A percentile compares a stretch with the other conserved stretches of the same genome.
Conservation (phyloP, 2,113 vertebrate species). For the Archilochus colubris region DNA sequence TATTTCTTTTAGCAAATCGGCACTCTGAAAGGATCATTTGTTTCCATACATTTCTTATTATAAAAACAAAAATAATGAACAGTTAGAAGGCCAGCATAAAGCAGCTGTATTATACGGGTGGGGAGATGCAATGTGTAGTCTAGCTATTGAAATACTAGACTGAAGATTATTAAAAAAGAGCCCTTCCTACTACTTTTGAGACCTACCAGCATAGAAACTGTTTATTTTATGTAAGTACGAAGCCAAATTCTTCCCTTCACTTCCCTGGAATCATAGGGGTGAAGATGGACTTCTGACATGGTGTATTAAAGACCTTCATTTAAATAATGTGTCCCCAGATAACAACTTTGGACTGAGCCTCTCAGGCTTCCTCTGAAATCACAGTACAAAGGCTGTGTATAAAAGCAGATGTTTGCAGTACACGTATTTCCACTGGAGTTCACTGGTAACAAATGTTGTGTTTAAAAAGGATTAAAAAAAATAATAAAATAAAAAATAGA, state of each 20-base stretch:
- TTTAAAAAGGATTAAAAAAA: background rate
- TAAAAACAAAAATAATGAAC: constrained; percentile 52
- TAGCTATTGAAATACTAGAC: constrained; percentile 40
- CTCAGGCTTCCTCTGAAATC: constrained; percentile 30
- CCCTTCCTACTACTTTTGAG: constrained; percentile 5
- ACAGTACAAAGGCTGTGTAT: background rate
- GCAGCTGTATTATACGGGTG: constrained; percentile 11
- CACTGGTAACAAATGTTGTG: background rate
- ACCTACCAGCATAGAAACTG: background rate
- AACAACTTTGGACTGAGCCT: constrained; percentile 10
- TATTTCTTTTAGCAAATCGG: constrained; percentile 49
- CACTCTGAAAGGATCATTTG: constrained; percentile 49
- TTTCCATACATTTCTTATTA: constrained; percentile 53
- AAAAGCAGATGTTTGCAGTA: constrained; percentile 40
- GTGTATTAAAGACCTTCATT: constrained; percentile 12
- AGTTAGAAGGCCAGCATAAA: constrained; percentile 33
- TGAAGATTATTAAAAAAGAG: constrained; percentile 35
- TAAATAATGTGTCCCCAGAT: background rate
- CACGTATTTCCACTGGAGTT: background rate
- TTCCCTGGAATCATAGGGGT: background rate
- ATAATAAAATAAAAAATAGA: background rate
- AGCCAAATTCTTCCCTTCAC: constrained; percentile 29
- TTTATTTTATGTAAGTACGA: constrained; percentile 54
- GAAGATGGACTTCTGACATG: constrained; percentile 32
- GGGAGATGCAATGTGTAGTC: constrained; percentile 22